Evolutionary conservation across 2,113 vertebrate genomes (phyloP).

Genomic region (Thunnus thynnus): DNA sequence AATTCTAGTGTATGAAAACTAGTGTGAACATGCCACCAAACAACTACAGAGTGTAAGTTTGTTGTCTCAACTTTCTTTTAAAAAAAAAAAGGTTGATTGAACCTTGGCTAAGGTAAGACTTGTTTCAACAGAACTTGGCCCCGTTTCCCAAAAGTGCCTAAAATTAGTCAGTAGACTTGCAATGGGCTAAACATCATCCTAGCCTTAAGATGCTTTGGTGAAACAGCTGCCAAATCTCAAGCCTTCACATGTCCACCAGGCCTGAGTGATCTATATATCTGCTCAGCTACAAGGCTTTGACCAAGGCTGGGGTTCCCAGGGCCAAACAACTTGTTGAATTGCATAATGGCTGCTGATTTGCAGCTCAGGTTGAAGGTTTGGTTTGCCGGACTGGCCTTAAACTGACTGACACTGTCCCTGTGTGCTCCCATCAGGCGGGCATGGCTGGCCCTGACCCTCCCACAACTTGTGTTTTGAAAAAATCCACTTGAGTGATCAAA

Average conservation of each 20-base stretch:
- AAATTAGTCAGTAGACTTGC: too few species aligned
- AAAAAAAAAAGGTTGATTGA: not conserved
- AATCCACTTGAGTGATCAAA: not conserved
- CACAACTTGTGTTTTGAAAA: not conserved
- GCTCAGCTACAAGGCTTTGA: conserved; percentile 37
- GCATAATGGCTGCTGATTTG: not conserved
- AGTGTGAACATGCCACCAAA: not conserved
- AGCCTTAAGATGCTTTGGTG: too few species aligned
- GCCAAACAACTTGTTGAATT: conserved; percentile 13
- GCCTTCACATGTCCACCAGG: conserved; percentile 2
- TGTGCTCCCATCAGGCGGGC: not conserved
- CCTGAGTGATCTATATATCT: not conserved
- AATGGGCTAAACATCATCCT: too few species aligned
- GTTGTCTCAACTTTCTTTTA: not conserved
- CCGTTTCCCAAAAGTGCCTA: not conserved
- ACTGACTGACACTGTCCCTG: conserved; percentile 12
- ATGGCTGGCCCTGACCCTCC: not conserved
- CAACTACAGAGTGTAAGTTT: not conserved
- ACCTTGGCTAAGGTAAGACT: not conserved
- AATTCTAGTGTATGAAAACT: not conserved
- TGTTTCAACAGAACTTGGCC: not conserved
- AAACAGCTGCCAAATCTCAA: not conserved
- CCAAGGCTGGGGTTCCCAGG: conserved; percentile 34
- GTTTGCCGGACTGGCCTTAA: conserved; percentile 5
- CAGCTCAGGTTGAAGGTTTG: conserved; percentile 49